Conservation (phyloP, 2,888 invertebrate species). For the Leucoptera coffeella region DNA sequence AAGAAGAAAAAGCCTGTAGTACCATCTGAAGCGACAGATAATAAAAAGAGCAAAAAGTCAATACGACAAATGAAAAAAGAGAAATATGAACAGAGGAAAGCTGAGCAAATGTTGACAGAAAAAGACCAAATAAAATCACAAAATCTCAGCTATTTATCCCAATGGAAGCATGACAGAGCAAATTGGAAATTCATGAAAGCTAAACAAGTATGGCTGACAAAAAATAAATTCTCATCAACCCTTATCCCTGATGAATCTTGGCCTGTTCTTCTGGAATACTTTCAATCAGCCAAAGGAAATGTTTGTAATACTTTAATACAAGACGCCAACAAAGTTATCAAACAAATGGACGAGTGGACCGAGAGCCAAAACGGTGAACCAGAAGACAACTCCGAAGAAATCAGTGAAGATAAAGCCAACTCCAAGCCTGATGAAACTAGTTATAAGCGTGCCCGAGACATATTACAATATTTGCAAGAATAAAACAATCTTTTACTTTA, state of each 20-base stretch:
- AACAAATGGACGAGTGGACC: conserved; percentile 51
- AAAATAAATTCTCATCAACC: conserved; percentile 57
- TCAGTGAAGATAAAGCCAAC: conserved; percentile 11
- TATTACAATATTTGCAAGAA: conserved; percentile 60
- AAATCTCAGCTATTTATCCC: conserved; percentile 60
- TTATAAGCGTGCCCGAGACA: conserved; percentile 58
- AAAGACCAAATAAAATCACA: conserved; percentile 53
- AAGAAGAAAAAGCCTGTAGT: conserved; percentile 23
- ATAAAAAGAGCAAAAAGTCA: conserved; percentile 47
- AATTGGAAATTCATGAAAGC: conserved; percentile 80
- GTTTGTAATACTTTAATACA: conserved; percentile 56
- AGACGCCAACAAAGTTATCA: conserved; percentile 59
- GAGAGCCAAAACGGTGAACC: conserved; percentile 22
- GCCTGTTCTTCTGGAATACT: conserved; percentile 63
- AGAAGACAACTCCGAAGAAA: conserved; percentile 15
- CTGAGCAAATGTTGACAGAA: conserved; percentile 43
- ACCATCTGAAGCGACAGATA: conserved; percentile 16
- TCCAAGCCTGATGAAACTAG: conserved; percentile 31
- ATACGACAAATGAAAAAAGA: conserved; percentile 61
- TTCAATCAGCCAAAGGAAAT: conserved; percentile 62
- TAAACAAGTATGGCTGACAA: conserved; percentile 69
- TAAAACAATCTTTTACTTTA: conserved; percentile 10
- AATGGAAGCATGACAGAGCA: conserved; percentile 63
- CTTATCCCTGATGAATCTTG: conserved; percentile 59
- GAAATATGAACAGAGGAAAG: conserved; percentile 51